phyloP scores from a whole-genome alignment of 1,140 invertebrate genomes.

The Lordiphosa mommai region DNA sequence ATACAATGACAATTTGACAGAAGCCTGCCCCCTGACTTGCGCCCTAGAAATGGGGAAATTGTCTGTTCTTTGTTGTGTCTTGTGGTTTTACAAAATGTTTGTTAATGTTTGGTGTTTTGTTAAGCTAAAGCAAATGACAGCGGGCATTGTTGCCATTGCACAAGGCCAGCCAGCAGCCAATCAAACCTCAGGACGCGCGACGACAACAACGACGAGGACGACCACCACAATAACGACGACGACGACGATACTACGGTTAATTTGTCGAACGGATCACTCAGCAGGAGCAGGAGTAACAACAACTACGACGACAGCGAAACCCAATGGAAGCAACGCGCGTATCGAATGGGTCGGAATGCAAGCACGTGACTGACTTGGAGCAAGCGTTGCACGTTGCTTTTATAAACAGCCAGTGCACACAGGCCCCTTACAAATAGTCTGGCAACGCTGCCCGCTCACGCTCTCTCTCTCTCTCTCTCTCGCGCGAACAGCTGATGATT shows the following conservation, averaged over 20 bases:
- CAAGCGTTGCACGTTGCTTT: constrained; percentile 57
- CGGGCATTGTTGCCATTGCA: constrained; percentile 2
- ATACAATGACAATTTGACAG: constrained; percentile 17
- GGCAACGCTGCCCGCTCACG: constrained; percentile 57
- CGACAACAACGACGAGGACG: constrained; percentile 13
- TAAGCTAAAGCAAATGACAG: constrained; percentile 2
- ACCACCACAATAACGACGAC: not conserved
- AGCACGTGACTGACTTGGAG: constrained; percentile 71
- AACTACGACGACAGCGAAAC: constrained; percentile 1
- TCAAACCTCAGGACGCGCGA: constrained; percentile 39
- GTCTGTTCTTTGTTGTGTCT: constrained; percentile 28
- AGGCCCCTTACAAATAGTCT: constrained; percentile 31
- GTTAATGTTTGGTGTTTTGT: constrained; percentile 11
- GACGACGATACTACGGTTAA: constrained; percentile 32
- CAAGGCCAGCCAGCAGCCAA: constrained; percentile 34
- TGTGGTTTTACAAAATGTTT: constrained; percentile 14
- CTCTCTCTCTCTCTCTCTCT: constrained; percentile 13
- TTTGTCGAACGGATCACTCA: constrained; percentile 66
- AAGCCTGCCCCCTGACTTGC: constrained; percentile 65
- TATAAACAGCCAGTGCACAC: constrained; percentile 49
- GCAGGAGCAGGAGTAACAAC: constrained; percentile 23
- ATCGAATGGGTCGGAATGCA: constrained; percentile 52
- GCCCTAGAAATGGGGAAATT: constrained; percentile 47
- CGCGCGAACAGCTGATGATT: constrained; percentile 53
- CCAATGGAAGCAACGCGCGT: constrained; percentile 34